These are phyloP conservation scores for Entomobrya proxima DNA, from an alignment of 2,888 invertebrate species.

Conservation along the genomic window DNA sequence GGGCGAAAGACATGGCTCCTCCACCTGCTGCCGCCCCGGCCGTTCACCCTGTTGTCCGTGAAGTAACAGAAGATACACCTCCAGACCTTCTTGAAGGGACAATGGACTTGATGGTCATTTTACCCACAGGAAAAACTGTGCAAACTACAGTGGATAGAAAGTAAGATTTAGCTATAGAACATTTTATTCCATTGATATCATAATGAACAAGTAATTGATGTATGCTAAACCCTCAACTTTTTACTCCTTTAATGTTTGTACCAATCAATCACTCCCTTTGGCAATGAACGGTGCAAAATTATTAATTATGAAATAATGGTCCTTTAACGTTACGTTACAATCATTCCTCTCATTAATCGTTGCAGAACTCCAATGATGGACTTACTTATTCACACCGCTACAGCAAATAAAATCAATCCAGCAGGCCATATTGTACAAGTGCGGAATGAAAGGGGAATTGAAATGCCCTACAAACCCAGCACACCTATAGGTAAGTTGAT, in stretches of 20 bases:
- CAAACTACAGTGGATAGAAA: slow-evolving; percentile 81
- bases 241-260: neutral
- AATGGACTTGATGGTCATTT: slow-evolving; percentile 83
- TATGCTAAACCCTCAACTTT: neutral
- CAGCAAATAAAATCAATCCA: slow-evolving; percentile 83
- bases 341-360: slow-evolving; percentile 70
- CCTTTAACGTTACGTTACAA: neutral
- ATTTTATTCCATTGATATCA: no score
- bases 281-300: slow-evolving; percentile 5
- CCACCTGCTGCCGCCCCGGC: slow-evolving; percentile 68
- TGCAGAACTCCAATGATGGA: slow-evolving; percentile 88
- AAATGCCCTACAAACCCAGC: slow-evolving; percentile 84
- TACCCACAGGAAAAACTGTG: slow-evolving; percentile 80
- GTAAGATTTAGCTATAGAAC: slow-evolving; percentile 78
- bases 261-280: slow-evolving; percentile 11
- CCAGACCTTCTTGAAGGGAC: slow-evolving; percentile 84
- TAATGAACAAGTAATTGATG: no score
- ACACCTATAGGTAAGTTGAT: slow-evolving; percentile 85
- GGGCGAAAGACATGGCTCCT: slow-evolving; percentile 67
- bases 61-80: slow-evolving; percentile 84
- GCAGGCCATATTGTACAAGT: slow-evolving; percentile 83
- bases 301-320: neutral
- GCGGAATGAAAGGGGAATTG: slow-evolving; percentile 80
- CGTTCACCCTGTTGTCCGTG: slow-evolving; percentile 76
- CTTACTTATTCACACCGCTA: slow-evolving; percentile 84